These are phyloP conservation scores for Apantesis nais DNA, from an alignment of 2,888 invertebrate genomes.

Conservation along the genomic window DNA sequence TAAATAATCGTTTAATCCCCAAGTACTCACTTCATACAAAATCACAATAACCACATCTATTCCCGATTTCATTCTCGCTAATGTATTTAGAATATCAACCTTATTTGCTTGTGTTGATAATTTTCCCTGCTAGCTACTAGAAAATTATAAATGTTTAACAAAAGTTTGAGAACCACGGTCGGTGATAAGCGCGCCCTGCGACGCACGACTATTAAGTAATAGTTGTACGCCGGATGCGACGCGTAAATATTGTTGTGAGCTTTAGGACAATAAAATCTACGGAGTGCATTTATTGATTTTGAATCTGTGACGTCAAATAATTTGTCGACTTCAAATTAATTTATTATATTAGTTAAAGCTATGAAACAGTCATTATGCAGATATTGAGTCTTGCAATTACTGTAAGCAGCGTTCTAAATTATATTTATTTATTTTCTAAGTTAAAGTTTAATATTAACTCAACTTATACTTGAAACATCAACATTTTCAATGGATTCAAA, in stretches of 20 bases:
- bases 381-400: no score
- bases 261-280: conserved; percentile 33
- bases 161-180: conserved; percentile 60
- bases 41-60: not conserved
- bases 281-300: conserved; percentile 41
- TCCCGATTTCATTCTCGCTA: no score
- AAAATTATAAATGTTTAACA: no score
- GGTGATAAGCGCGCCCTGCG: conserved; percentile 49
- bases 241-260: conserved; percentile 73
- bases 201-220: conserved; percentile 80
- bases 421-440: not conserved
- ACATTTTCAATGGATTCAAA: not conserved
- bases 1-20: no score
- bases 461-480: not conserved
- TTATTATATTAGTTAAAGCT: no score
- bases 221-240: conserved; percentile 79
- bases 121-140: no score
- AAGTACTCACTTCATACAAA: not conserved
- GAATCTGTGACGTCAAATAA: not conserved
- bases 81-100: not conserved
- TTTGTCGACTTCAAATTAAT: no score
- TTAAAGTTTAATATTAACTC: not conserved
- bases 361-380: no score
- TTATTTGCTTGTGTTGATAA: no score
- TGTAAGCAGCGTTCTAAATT: no score